Conservation (phyloP, 2,113 vertebrate genomes). For the Pelobates fuscus region DNA sequence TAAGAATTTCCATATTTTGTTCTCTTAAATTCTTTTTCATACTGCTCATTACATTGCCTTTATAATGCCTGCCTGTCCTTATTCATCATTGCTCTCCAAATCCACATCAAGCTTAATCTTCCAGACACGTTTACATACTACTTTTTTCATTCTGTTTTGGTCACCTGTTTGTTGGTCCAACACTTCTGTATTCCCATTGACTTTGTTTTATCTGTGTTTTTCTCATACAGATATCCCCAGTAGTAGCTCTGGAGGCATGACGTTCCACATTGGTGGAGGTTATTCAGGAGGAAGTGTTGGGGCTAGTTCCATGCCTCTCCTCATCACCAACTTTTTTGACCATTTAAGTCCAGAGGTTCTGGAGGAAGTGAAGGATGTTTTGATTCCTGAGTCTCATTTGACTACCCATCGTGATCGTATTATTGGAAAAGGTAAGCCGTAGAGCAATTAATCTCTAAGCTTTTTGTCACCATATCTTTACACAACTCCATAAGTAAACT, state of each 20-base stretch:
- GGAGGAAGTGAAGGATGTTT: conserved; percentile 92
- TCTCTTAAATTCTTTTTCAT: too few relatives aligned
- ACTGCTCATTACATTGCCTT: too few relatives aligned
- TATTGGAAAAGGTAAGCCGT: conserved; percentile 86
- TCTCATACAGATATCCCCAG: conserved; percentile 53
- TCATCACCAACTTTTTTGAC: conserved; percentile 77
- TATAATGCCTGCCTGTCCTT: too few relatives aligned
- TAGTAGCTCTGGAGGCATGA: conserved; percentile 14
- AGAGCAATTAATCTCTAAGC: not conserved
- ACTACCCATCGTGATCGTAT: conserved; percentile 80
- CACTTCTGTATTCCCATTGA: too few relatives aligned
- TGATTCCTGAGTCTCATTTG: conserved; percentile 84
- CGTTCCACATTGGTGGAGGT: conserved; percentile 54
- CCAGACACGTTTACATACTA: too few relatives aligned
- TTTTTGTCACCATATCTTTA: too few relatives aligned
- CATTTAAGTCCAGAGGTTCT: conserved; percentile 79
- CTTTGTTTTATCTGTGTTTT: not conserved
- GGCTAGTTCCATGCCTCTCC: conserved; percentile 64
- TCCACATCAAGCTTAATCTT: too few relatives aligned
- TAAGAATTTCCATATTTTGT: too few relatives aligned
- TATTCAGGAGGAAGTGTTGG: conserved; percentile 60
- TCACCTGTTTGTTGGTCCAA: too few relatives aligned
- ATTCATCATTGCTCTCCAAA: too few relatives aligned
- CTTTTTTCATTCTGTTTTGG: not conserved
- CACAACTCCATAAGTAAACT: too few relatives aligned